Base-by-base conservation (phyloP, 2,797 vertebrate genomes). In the Lates japonicus region DNA sequence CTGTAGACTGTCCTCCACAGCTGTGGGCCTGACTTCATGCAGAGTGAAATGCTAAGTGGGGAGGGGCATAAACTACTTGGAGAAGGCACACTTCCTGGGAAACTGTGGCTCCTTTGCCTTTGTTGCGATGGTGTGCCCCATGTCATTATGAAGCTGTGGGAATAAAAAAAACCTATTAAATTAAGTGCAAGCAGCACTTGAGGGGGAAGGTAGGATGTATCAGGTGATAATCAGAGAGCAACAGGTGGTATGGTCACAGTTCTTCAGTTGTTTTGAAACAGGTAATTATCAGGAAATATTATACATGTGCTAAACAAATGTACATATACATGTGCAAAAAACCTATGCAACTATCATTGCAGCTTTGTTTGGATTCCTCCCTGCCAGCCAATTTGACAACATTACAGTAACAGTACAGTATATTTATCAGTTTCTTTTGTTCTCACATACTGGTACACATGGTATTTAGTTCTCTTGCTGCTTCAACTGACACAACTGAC, bases 1-100 rank as follows among this genome's bases (percentile, higher is more conserved):
- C 62, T 39, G 20, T 57, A 64, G 17, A 52, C 58, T 59, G 71
- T 52, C 22, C 25, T 64, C 76, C 61, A 16, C 70, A 55, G 69
- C 73, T 71, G 70, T 52, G 65, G 39, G 37, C 65, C 35, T 16
- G 41, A n/a, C 54, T 55, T 65, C 62, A 42, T 7, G 44, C 22
- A 33, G 57, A 60, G 52, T 19, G 17, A 62, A 67, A 58, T 61
- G 61, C 19, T 62, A 70, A 83, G 60, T 64, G 54, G 22, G 51
- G 22, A 71, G 35, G 46, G 46, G 16, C n/a, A 74, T 2, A 33
- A 16, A 33, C 48, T 54, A 60, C 9, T 3, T 55, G 25, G 35
- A 63, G 68, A 57, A 51, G 4, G 1, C 1, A 52, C 31, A 57
- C 31, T 31, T 63, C n/a, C 25, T 7, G 17, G 41, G 25, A 41